A percentile compares a stretch with the other conserved stretches of the same genome.
Conservation (phyloP, 1,140 invertebrate species). For the Leptinotarsa texana region DNA sequence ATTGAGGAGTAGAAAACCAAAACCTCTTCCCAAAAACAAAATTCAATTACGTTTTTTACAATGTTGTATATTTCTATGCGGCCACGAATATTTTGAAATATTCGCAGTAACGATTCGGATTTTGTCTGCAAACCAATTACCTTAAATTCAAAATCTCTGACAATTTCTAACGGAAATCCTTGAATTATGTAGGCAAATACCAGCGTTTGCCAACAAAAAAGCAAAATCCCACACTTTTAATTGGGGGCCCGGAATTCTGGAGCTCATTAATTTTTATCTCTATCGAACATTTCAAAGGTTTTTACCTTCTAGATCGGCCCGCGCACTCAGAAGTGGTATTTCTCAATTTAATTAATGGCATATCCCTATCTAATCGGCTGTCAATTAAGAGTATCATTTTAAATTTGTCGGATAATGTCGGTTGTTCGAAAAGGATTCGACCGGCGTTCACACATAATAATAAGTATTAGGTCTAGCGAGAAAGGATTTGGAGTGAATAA, state of each 20-base stretch:
- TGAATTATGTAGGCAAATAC: slow-evolving; percentile 7
- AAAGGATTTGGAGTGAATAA: neutral
- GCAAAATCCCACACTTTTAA: slow-evolving; percentile 33
- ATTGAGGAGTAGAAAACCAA: too few relatives aligned
- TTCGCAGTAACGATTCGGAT: too few relatives aligned
- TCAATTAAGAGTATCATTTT: slow-evolving; percentile 43
- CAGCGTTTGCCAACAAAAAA: neutral
- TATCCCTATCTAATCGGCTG: slow-evolving; percentile 46
- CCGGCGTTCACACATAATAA: slow-evolving; percentile 1
- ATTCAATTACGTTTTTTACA: too few relatives aligned
- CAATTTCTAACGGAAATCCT: neutral
- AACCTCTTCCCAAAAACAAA: too few relatives aligned
- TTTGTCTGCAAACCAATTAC: slow-evolving; percentile 3
- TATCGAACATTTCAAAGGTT: neutral
- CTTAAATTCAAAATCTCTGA: neutral
- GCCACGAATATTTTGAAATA: too few relatives aligned
- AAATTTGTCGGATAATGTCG: slow-evolving; percentile 31
- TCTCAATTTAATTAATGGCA: slow-evolving; percentile 40
- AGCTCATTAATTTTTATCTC: slow-evolving; percentile 45
- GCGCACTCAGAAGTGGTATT: slow-evolving; percentile 14
- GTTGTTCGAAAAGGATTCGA: neutral
- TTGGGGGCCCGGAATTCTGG: slow-evolving; percentile 31
- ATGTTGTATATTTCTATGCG: too few relatives aligned
- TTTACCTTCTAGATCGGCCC: slow-evolving; percentile 14
- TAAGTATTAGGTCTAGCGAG: neutral